Base-by-base conservation (phyloP, 2,113 vertebrate genomes). In the Lates calcarifer region DNA sequence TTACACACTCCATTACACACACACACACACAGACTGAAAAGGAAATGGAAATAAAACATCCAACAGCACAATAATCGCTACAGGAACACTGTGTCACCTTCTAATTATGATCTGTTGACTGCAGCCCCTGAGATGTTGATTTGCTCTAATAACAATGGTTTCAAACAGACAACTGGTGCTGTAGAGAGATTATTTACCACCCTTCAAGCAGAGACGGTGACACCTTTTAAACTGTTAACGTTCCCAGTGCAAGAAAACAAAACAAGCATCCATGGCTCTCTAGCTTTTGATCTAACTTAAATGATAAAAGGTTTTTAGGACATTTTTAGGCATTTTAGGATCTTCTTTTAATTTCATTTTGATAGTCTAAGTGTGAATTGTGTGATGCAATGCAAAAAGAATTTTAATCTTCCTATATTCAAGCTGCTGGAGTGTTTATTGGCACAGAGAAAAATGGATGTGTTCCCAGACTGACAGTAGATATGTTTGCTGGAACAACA, bases 31-130 rank as follows among this genome's bases (percentile, higher is more conserved):
- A 74, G 2, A 26, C 14, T 37, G 14, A 43, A 61, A 74, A 47
- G 58, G 56, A 81, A 82, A 79, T 58, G 60, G 57, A 81, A 78
- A 91, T 87, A 51, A 87, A 89, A 70, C 56, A 79, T 77, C 58
- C 17, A 71, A 53, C 37, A 22, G 45, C 5, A 62, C 37, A 43
- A 75, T 72, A 86, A 78, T 43, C 80, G 71, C 68, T 28, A 33
- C 55, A 72, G 71, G 87, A 83, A 80, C 37, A 75, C 31, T 0
- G 64, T 0, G 64, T 86, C 81, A 12, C 43, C 67, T 83, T 83
- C 29, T 83, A 84, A 91, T 92, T 68, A 89, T 64, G 71, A 83
- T 81, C 41, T 77, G 51, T 74, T 64, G 70, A 81, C 74, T 37
- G 53, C 43, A 53, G 29, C 22, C 11, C 6, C 56, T 56, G 51